These are phyloP conservation scores for Rhamnusium bicolor DNA, from an alignment of 2,888 invertebrate species.

Conservation along the genomic window DNA sequence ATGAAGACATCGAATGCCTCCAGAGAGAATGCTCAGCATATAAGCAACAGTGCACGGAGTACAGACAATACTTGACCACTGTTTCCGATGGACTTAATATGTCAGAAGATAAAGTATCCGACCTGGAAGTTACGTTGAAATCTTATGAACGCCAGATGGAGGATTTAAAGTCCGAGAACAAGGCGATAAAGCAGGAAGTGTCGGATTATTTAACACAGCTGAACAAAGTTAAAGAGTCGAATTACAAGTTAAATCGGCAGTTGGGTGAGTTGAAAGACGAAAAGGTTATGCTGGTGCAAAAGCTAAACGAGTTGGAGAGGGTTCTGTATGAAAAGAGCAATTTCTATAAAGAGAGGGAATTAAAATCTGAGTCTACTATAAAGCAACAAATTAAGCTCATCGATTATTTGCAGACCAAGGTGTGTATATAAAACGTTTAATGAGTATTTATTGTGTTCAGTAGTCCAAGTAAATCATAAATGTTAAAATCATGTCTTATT, in stretches of 20 bases:
- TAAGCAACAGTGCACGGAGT: constrained; percentile 64
- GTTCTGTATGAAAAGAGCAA: constrained; percentile 78
- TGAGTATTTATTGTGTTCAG: too few species aligned
- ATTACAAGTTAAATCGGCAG: constrained; percentile 72
- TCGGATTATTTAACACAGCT: constrained; percentile 75
- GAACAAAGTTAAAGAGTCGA: constrained; percentile 74
- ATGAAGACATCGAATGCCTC: constrained; percentile 69
- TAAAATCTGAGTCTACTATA: constrained; percentile 87
- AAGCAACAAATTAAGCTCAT: constrained; percentile 93
- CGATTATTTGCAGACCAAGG: constrained; percentile 86
- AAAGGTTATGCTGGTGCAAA: constrained; percentile 72
- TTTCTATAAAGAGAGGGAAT: constrained; percentile 85
- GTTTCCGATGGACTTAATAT: constrained; percentile 64
- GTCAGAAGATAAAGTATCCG: constrained; percentile 63
- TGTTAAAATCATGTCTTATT: too few species aligned
- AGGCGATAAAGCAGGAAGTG: constrained; percentile 76
- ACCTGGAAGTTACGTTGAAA: constrained; percentile 63
- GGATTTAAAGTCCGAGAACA: constrained; percentile 70
- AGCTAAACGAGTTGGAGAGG: constrained; percentile 81
- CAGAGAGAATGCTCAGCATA: constrained; percentile 66
- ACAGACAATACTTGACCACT: constrained; percentile 62
- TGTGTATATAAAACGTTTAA: too few species aligned
- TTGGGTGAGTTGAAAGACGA: constrained; percentile 70
- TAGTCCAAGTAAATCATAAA: too few species aligned
- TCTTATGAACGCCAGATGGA: constrained; percentile 68